phyloP scores from a whole-genome alignment of 2,888 invertebrate species.

The Acanthoscelides obtectus region DNA sequence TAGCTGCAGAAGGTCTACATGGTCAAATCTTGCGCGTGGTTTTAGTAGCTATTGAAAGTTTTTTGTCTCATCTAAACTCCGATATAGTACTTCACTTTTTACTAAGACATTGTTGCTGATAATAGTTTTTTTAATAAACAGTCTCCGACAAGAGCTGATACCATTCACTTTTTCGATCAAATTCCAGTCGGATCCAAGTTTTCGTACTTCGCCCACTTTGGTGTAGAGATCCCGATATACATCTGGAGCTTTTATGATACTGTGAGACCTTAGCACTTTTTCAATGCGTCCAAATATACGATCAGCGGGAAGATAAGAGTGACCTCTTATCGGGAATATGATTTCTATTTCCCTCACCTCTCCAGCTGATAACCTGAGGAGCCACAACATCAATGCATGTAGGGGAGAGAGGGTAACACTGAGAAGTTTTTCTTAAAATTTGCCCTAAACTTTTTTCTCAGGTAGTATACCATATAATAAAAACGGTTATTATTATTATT shows the following conservation, averaged over 20 bases:
- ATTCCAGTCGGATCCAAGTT: constrained; percentile 6
- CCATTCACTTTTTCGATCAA: too few species aligned
- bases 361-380: constrained; percentile 3
- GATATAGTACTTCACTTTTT: too few species aligned
- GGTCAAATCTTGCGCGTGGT: constrained; percentile 2
- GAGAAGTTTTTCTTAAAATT: too few species aligned
- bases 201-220: constrained; percentile 6
- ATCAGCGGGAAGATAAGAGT: constrained; percentile 5
- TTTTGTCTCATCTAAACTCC: too few species aligned
- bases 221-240: constrained; percentile 3
- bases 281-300: constrained; percentile 7
- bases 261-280: constrained; percentile 17
- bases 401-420: constrained; percentile 1
- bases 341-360: constrained; percentile 5
- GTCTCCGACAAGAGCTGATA: too few species aligned
- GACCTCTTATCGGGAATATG: constrained; percentile 8
- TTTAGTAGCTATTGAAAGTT: constrained; percentile 1
- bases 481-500: neutral
- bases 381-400: constrained; percentile 8
- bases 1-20: constrained; percentile 3
- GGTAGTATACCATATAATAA: neutral
- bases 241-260: constrained; percentile 11
- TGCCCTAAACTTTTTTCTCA: constrained; percentile 4
- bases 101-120: neutral
- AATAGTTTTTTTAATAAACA: too few species aligned